Evolutionary conservation across 2,113 vertebrate species (phyloP).

Genomic region (Columbina picui): DNA sequence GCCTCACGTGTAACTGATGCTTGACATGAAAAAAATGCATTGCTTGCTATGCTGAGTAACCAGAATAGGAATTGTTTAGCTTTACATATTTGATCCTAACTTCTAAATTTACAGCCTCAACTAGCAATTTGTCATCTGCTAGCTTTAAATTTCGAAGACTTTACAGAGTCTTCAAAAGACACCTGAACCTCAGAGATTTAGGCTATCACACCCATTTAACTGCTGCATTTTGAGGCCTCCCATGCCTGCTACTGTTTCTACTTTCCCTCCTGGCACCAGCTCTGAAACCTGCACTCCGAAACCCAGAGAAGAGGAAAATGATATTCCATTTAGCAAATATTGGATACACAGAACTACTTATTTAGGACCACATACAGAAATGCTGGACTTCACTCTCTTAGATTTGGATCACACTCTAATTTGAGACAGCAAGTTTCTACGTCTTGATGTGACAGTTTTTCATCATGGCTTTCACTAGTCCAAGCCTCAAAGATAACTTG

Average conservation of each 20-base stretch:
- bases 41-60: background rate
- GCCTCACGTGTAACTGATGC: background rate
- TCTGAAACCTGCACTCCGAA: background rate
- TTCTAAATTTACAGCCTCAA: background rate
- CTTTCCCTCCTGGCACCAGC: background rate
- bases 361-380: background rate
- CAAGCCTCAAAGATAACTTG: background rate
- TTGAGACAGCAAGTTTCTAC: background rate
- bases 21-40: fast-evolving
- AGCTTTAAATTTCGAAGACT: background rate
- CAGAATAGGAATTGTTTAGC: background rate
- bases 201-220: background rate
- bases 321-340: background rate
- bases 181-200: background rate
- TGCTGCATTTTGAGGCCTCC: background rate
- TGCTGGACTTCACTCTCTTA: background rate
- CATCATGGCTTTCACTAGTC: background rate
- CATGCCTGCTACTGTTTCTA: background rate
- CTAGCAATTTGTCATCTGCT: background rate
- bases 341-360: background rate
- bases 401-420: background rate
- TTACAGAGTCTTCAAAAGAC: background rate
- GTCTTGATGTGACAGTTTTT: background rate
- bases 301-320: background rate
- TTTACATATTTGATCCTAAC: background rate